phyloP scores from a whole-genome alignment of 2,113 vertebrate genomes.

The Genyomyrus donnyi region DNA sequence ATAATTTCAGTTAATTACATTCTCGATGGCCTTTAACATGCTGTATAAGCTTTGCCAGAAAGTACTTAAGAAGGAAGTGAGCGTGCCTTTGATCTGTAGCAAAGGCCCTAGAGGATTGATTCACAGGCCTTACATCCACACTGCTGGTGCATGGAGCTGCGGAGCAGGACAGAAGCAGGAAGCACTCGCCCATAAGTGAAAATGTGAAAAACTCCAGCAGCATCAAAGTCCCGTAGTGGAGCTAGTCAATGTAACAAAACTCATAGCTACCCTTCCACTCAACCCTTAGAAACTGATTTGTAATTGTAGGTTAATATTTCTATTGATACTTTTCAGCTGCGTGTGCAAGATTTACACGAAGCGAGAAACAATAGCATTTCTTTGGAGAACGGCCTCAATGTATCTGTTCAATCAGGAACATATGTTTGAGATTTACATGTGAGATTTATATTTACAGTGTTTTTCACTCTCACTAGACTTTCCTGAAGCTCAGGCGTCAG shows the following conservation, averaged over 20 bases:
- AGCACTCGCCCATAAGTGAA: not conserved
- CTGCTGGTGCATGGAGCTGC: not conserved
- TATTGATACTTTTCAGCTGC: not conserved
- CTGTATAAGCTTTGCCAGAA: not conserved
- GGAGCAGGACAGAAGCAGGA: not conserved
- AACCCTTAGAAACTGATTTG: not conserved
- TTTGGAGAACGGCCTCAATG: not conserved
- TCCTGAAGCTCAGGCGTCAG: not conserved
- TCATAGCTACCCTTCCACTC: not conserved
- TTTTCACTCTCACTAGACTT: not conserved
- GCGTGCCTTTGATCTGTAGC: not conserved
- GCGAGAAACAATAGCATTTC: not conserved
- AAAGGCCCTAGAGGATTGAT: not conserved
- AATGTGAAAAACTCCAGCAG: not conserved
- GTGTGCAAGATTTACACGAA: not conserved
- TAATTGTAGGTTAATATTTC: not conserved
- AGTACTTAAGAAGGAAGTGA: not conserved
- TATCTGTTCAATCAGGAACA: not conserved
- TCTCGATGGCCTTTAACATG: not conserved
- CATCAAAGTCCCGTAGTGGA: not conserved
- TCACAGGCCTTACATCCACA: not conserved
- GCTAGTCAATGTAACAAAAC: not conserved
- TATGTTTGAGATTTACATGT: not conserved
- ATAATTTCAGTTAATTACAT: not conserved
- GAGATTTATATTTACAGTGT: not conserved